Evolutionary conservation across 2,113 vertebrate species (phyloP), one percentile per base, ranked within the genome.

Genomic region (Rousettus leschenaultii): DNA sequence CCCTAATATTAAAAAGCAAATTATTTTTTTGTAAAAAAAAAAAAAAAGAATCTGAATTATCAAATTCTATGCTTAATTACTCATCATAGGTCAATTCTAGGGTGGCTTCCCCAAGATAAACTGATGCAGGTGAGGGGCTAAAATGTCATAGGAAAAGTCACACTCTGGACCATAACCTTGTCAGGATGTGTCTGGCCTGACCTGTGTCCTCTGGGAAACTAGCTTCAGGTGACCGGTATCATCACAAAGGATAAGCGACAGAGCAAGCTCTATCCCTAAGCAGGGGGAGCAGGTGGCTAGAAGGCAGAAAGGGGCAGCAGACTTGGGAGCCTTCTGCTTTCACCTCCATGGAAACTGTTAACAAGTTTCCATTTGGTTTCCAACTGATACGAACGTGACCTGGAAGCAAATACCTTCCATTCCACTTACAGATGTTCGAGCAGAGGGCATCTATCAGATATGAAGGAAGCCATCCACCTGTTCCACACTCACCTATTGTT

Each of bases 381-480:
- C n/a, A 45, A 59, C 8, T 59, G 33, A 53, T 53, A 75, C 38
- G 95, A 86, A 79, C 0, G 40, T 48, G 45, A 78, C 55, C 57
- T 71, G 51, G 53, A 73, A 95, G 57, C 79, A 91, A 86, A 94
- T 43, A 63, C 53, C 65, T 71, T 30, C 48, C 35, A 71, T 70
- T 65, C 26, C 45, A 63, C 28, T 63, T 68, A 89, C 77, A 95
- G 84, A 95, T 88, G 45, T 92, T 89, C 53, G 48, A 53, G 57
- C 71, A 40, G 61, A 78, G 24, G 88, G 59, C 75, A 48, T 92
- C 75, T 91, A 19, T 80, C 55, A 30, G 79, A 55, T 45, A 84
- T 74, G 57, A 70, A 92, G 59, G 59, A 93, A 94, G 63, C 48
- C 33, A 68, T 78, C 79, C 92, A 65, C 48, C 86, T 95, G 95